Conservation (phyloP, 2,888 invertebrate genomes). For the Eretmocerus hayati region DNA sequence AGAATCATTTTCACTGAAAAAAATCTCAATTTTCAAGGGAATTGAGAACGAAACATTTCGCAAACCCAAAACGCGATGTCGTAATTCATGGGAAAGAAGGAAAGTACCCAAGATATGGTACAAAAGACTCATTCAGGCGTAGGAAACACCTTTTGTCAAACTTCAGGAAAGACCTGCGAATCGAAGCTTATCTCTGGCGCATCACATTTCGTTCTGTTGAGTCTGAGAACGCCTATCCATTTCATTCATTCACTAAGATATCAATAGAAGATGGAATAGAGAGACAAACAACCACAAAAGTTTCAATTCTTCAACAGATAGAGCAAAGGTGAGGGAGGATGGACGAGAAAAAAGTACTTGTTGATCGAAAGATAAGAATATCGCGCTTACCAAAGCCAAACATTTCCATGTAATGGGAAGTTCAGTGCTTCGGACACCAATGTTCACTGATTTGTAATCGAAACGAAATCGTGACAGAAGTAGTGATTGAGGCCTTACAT, state of each 20-base stretch:
- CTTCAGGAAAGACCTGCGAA: constrained; percentile 11
- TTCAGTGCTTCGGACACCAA: too few relatives aligned
- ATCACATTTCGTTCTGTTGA: constrained; percentile 16
- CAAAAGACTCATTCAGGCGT: constrained; percentile 24
- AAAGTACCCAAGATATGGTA: constrained; percentile 22
- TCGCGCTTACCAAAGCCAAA: neutral
- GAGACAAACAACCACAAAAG: constrained; percentile 9
- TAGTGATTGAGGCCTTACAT: too few relatives aligned
- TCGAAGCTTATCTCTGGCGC: constrained; percentile 13
- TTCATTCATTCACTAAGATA: constrained; percentile 10
- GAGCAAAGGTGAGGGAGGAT: constrained; percentile 3
- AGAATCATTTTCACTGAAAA: constrained; percentile 18
- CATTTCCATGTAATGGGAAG: neutral
- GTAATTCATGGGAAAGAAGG: constrained; percentile 4
- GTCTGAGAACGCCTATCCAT: neutral
- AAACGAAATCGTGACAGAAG: constrained; percentile 16
- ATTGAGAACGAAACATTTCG: constrained; percentile 12
- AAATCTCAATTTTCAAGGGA: constrained; percentile 13
- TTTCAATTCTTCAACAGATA: neutral
- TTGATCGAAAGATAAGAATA: neutral
- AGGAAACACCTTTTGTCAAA: constrained; percentile 17
- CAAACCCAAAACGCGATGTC: constrained; percentile 1
- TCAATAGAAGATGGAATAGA: constrained; percentile 1
- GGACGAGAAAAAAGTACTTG: neutral
- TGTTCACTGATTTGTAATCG: constrained; percentile 19